Conservation (phyloP, 2,113 vertebrate species). For the Chloropsis cyanopogon region DNA sequence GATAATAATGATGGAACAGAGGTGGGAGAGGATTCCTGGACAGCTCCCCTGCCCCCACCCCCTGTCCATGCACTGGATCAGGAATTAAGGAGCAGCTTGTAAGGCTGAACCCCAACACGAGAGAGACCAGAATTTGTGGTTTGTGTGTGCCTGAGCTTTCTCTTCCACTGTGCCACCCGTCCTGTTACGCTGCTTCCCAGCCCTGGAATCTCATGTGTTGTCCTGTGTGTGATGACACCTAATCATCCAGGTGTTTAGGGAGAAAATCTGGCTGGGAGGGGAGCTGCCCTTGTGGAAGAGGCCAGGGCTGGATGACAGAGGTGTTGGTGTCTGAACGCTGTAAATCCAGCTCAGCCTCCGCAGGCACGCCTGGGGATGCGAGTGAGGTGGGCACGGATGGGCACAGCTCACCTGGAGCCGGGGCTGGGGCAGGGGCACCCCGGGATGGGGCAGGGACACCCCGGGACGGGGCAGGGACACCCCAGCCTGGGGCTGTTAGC, state of each 20-base stretch:
- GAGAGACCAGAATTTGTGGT: not conserved
- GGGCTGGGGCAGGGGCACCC: not conserved
- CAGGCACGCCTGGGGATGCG: fast-evolving
- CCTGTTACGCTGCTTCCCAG: fast-evolving
- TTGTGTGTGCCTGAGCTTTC: not conserved
- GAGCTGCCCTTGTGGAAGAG: not conserved
- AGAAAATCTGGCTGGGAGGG: not conserved
- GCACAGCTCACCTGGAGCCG: not conserved
- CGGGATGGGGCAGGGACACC: not conserved
- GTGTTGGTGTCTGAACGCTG: fast-evolving
- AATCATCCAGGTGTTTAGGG: fast-evolving
- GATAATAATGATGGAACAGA: not conserved
- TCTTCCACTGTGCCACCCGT: not conserved
- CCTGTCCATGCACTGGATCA: fast-evolving
- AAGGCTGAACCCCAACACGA: fast-evolving
- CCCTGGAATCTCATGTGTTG: fast-evolving
- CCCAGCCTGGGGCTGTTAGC: not conserved
- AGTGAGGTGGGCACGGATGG: fast-evolving
- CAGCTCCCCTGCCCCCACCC: not conserved
- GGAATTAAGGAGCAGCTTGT: not conserved
- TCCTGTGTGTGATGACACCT: fast-evolving
- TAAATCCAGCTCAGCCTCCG: not conserved
- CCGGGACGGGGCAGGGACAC: not conserved
- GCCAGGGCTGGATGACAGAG: not conserved
- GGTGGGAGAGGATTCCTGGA: not conserved